A percentile compares a stretch with the other conserved stretches of the same genome.
Conservation (phyloP, 1,140 invertebrate genomes). For the Helicoverpa zea region DNA sequence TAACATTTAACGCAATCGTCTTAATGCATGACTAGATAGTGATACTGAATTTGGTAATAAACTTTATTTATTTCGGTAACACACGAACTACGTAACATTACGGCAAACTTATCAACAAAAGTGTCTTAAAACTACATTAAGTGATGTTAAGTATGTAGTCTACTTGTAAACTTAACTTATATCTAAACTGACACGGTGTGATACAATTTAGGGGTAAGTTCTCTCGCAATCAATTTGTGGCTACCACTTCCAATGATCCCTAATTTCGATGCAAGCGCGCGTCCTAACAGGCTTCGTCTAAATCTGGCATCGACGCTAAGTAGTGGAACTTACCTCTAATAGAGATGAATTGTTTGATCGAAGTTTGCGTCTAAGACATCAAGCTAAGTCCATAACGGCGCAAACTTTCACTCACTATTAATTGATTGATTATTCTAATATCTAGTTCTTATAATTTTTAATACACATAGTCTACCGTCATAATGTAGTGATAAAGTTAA, state of each 20-base stretch:
- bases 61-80: conserved; percentile 32
- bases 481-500: conserved; percentile 17
- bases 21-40: conserved; percentile 56
- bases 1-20: conserved; percentile 35
- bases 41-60: conserved; percentile 45
- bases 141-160: conserved; percentile 5
- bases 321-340: conserved; percentile 31
- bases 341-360: conserved; percentile 14
- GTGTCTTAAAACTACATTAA: conserved; percentile 43
- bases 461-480: conserved; percentile 37
- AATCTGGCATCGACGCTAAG: conserved; percentile 24
- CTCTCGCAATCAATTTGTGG: not conserved
- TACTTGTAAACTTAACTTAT: conserved; percentile 38
- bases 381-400: conserved; percentile 1
- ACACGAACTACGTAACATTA: conserved; percentile 30
- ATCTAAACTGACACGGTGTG: conserved; percentile 19
- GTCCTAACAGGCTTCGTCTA: not conserved
- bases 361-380: conserved; percentile 15
- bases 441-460: conserved; percentile 38
- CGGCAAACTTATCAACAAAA: conserved; percentile 40
- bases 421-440: conserved; percentile 26
- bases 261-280: conserved; percentile 20
- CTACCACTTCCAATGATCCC: conserved; percentile 30
- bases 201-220: conserved; percentile 28
- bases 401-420: conserved; percentile 15